Evolutionary conservation across 1,140 invertebrate species (phyloP).

Genomic region (Solenopsis invicta): DNA sequence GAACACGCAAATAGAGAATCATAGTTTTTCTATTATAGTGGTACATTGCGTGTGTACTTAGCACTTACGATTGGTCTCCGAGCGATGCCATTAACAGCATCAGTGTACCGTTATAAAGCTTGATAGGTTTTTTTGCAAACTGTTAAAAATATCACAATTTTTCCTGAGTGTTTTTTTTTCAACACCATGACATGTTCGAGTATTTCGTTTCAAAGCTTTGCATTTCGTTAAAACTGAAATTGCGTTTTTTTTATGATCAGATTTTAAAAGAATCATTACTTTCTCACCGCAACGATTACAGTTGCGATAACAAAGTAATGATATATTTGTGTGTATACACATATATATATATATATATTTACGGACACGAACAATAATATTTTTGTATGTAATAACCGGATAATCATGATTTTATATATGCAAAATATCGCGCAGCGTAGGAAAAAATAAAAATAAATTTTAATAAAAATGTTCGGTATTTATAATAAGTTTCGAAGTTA

Average conservation of each 20-base stretch:
- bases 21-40: background rate
- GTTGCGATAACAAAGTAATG: background rate
- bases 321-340: too few species aligned
- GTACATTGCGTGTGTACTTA: constrained; percentile 11
- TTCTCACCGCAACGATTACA: background rate
- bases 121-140: constrained; percentile 17
- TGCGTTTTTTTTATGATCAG: background rate
- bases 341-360: too few species aligned
- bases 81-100: constrained; percentile 6
- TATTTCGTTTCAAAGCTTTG: constrained; percentile 43
- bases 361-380: too few species aligned
- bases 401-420: background rate
- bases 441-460: background rate
- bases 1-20: background rate
- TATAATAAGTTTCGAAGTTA: too few species aligned
- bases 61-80: background rate
- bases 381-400: too few species aligned
- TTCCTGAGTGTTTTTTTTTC: constrained; percentile 27
- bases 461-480: too few species aligned
- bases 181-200: background rate
- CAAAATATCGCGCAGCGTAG: background rate
- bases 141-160: constrained; percentile 36
- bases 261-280: constrained; percentile 13
- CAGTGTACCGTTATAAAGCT: constrained; percentile 11
- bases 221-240: constrained; percentile 25